Evolutionary conservation across 1,140 invertebrate genomes (phyloP).

Genomic region (Potamilus streckersoni): DNA sequence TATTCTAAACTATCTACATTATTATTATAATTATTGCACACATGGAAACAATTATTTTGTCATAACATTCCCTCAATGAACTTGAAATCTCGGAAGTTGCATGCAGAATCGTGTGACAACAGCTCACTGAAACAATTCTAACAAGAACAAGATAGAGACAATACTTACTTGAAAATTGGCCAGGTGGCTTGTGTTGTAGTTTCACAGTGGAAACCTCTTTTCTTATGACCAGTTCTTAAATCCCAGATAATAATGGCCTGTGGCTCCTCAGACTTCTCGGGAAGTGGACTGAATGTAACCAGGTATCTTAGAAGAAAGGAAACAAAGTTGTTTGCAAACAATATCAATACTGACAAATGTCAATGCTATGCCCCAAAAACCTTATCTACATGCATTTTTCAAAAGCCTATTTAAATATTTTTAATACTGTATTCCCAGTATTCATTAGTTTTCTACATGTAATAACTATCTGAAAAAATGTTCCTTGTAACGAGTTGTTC

Average conservation of each 20-base stretch:
- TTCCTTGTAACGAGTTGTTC: too few species aligned
- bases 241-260: constrained; percentile 80
- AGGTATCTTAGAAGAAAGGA: constrained; percentile 76
- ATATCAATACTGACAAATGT: neutral
- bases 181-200: constrained; percentile 80
- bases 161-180: constrained; percentile 85
- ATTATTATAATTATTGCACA: too few species aligned
- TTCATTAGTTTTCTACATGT: too few species aligned
- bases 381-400: neutral
- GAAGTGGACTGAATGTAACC: constrained; percentile 88
- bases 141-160: too few species aligned
- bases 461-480: too few species aligned
- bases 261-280: constrained; percentile 73
- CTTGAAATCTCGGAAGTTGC: too few species aligned
- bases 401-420: neutral
- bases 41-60: too few species aligned
- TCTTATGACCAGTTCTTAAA: constrained; percentile 89
- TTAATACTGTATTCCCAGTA: neutral
- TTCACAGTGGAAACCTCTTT: constrained; percentile 89
- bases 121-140: too few species aligned
- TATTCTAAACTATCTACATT: too few species aligned
- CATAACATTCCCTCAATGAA: too few species aligned
- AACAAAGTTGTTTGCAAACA: neutral
- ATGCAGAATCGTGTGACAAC: too few species aligned
- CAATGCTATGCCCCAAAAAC: neutral